Conservation (phyloP, 2,888 invertebrate genomes). For the Tortrix viridana region DNA sequence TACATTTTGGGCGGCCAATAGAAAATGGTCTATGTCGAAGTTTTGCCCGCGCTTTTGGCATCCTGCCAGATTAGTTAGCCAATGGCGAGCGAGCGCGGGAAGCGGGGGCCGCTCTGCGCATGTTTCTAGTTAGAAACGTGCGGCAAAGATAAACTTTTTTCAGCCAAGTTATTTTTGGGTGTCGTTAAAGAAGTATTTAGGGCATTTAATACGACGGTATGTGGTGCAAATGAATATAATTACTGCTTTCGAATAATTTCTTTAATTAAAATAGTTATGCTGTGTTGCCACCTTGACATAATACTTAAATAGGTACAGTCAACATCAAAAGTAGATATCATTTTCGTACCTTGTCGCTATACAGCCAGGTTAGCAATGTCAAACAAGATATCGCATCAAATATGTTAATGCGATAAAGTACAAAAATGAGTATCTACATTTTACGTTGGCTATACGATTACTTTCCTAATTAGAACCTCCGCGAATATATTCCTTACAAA, state of each 20-base stretch:
- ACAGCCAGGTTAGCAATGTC: too few species aligned
- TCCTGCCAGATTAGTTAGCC: conserved; percentile 66
- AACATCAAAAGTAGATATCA: too few species aligned
- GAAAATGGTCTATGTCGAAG: conserved; percentile 59
- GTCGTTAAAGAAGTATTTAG: not conserved
- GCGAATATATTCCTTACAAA: not conserved
- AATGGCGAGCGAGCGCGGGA: conserved; percentile 68
- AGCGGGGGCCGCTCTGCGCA: conserved; percentile 65
- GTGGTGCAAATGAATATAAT: too few species aligned
- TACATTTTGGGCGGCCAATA: conserved; percentile 72
- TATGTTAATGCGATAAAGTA: too few species aligned
- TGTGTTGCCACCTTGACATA: conserved; percentile 25
- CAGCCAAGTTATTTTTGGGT: conserved; percentile 56
- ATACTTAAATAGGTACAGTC: too few species aligned
- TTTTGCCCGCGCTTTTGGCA: conserved; percentile 79
- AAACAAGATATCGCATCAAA: too few species aligned
- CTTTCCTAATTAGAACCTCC: conserved; percentile 32
- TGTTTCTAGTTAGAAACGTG: conserved; percentile 43
- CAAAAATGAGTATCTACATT: too few species aligned
- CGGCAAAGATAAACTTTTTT: conserved; percentile 56
- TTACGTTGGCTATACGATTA: conserved; percentile 27
- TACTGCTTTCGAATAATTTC: too few species aligned
- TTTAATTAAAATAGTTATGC: not conserved
- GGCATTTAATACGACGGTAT: not conserved
- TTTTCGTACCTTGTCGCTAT: too few species aligned